Evolutionary conservation across 2,113 vertebrate species (phyloP).

Genomic region (Variabilichromis moorii): DNA sequence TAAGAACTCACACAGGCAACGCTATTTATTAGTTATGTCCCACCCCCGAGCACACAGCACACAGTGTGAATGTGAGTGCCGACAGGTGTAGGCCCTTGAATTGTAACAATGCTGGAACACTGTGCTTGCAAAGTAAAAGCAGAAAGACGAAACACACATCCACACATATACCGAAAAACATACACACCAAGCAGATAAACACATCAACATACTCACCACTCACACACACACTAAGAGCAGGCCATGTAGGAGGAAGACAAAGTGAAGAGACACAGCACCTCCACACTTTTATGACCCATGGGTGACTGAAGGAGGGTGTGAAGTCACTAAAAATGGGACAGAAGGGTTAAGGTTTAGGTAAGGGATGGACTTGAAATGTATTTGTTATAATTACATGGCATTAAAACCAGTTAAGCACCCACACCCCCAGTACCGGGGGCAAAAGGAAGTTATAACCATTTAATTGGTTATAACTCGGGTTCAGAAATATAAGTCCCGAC

Average conservation of each 20-base stretch:
- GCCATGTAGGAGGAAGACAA: not conserved
- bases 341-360: not conserved
- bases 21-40: not conserved
- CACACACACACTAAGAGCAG: not conserved
- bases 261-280: not conserved
- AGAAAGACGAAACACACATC: not conserved
- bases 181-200: not conserved
- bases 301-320: not conserved
- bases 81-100: not conserved
- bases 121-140: not conserved
- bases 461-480: not conserved
- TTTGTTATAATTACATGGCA: not conserved
- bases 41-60: not conserved
- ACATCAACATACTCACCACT: not conserved
- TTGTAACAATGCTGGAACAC: not conserved
- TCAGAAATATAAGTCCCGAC: not conserved
- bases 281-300: not conserved
- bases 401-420: not conserved
- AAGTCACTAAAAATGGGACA: not conserved
- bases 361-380: not conserved
- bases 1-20: not conserved
- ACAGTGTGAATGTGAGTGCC: not conserved
- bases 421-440: accelerated
- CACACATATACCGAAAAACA: not conserved
- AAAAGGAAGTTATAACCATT: not conserved